Evolutionary conservation across 1,140 invertebrate genomes (phyloP).

Genomic region (Physella acuta): DNA sequence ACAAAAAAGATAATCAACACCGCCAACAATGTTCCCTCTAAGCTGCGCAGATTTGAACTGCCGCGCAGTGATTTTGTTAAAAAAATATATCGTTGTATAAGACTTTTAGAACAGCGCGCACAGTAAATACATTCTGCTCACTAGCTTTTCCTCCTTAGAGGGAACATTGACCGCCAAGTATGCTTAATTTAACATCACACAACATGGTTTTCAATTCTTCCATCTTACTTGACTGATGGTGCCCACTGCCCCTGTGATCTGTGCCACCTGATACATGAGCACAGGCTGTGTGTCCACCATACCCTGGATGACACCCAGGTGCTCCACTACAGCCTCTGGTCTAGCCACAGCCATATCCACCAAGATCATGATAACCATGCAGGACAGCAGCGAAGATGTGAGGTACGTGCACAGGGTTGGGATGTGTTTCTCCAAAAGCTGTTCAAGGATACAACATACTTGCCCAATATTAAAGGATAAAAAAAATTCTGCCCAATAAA

Average conservation of each 20-base stretch:
- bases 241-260: slow-evolving; percentile 59
- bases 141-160: too few species aligned
- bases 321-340: slow-evolving; percentile 69
- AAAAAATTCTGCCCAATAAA: too few species aligned
- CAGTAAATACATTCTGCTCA: too few species aligned
- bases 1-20: too few species aligned
- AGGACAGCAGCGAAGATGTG: slow-evolving; percentile 63
- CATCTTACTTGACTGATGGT: slow-evolving; percentile 53
- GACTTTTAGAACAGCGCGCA: too few species aligned
- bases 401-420: slow-evolving; percentile 77
- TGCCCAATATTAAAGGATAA: too few species aligned
- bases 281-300: slow-evolving; percentile 71
- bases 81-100: too few species aligned
- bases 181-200: neutral
- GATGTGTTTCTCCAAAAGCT: slow-evolving; percentile 75
- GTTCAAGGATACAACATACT: too few species aligned
- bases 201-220: neutral
- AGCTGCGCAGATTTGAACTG: too few species aligned
- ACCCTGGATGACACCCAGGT: slow-evolving; percentile 69
- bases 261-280: slow-evolving; percentile 62
- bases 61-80: too few species aligned
- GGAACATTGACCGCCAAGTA: too few species aligned
- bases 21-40: too few species aligned
- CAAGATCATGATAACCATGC: slow-evolving; percentile 75
- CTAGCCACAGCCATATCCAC: slow-evolving; percentile 72